Evolutionary conservation across 2,888 invertebrate species (phyloP), one percentile per base, ranked within the genome.

Genomic region (Cantharis rustica): DNA sequence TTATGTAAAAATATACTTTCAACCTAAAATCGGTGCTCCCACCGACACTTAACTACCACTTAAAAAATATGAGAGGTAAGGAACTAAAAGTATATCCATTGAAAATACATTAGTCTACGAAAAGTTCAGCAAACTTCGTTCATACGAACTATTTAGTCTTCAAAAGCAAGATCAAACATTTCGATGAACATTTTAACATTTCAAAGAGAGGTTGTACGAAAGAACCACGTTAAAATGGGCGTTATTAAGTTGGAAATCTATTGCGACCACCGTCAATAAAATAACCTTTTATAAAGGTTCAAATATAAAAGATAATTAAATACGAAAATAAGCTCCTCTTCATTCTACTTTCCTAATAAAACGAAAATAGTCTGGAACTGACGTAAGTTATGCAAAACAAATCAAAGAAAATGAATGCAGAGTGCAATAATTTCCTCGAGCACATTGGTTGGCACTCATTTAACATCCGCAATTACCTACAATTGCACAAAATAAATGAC

Each of bases 401-500:
- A 66, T 20, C 64, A 66, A 20, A 66, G 64, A 66, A 23, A 66
- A 66, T 23, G 5, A 66, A 20, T 20, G 7, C n/a, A 20, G 7
- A 17, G 20, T 20, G 20, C 17, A 66, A 66, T 23, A 66, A 66
- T 23, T 66, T 66, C 64, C 66, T 27, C 11, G 68, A 68, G 61
- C 27, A 16, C 66, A 63, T 72, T 16, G 72, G 23, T 23, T 7
- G 61, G 47, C 16, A 13, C 26, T 31, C 64, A 47, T 66, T 68
- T 72, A 68, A 68, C 17, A 61, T 68, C 68, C 20, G 31, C 26
- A 68, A 72, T 72, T 61, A 68, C 61, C 17, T 47, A 72, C 72
- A 72, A 72, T 72, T 68, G 68, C 31, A 72, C 61, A 72, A 72
- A 72, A 61, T 61, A 61, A 72, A 72, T 68, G 72, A 72, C 68